Evolutionary conservation across 1,140 invertebrate genomes (phyloP), one percentile per base, ranked within the genome.

Genomic region (Prorops nasuta): DNA sequence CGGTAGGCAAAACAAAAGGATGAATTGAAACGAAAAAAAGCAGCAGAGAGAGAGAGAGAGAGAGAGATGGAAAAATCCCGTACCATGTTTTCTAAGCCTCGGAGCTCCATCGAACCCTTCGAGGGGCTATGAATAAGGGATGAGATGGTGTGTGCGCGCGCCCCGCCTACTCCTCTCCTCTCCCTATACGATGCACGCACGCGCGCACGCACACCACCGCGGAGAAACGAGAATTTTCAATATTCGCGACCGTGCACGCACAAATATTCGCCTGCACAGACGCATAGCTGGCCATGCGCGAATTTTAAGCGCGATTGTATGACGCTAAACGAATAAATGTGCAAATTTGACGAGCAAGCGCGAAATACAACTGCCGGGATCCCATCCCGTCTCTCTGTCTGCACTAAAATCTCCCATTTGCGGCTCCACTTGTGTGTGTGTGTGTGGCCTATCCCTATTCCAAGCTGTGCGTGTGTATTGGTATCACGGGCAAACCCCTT

Each of bases 251-350:
- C 24, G 10, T 10, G 24, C 10, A 28, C 24, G 24, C 24, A 10
- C 24, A 28, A 6, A 28, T 28, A 10, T 28, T 10, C 24, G 24
- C 24, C 52, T 50, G 47, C 46, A 21, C 38, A 35, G 10, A 6
- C 45, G 48, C 51, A 45, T 54, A 51, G 35, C 38, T 34, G 40
- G 24, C 4, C 24, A 10, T 14, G 34, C 14, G 4, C 34, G 14
- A 35, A n/a, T 35, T 35, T 35, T 35, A 10, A 28, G 24, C 24
- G 4, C 24, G 24, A 28, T 28, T 28, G 24, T 28, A 28, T 28
- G 24, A 28, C 24, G 51, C 20, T 62, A 62, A 63, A 52, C 60
- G 60, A 56, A 59, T 59, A 59, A 63, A 59, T 53, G 60, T 59
- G 60, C 56, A 63, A 63, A 63, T 62, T 63, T 56, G 51, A 54